Percentiles rank a stretch among this genome's conserved stretches.
Conservation (phyloP, 2,797 vertebrate species). For the Siniperca obscura region DNA sequence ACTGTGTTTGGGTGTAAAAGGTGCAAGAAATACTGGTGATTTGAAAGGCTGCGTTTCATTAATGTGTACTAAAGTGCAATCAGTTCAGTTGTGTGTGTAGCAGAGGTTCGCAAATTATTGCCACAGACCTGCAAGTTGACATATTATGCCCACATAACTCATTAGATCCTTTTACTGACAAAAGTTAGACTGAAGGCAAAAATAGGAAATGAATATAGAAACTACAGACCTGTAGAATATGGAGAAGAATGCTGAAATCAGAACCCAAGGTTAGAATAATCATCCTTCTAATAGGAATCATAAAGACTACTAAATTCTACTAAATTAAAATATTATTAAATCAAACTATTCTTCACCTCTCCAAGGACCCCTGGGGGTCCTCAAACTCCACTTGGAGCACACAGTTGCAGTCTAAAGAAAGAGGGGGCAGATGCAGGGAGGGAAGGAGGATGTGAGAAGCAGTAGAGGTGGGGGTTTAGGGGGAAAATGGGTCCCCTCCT, state of each 20-base stretch:
- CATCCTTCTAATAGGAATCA: neutral
- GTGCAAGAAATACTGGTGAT: neutral
- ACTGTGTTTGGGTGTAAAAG: neutral
- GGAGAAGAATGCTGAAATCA: neutral
- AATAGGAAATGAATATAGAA: neutral
- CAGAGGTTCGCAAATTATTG: neutral
- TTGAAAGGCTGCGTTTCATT: neutral
- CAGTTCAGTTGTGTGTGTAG: neutral
- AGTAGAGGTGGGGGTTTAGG: conserved; percentile 37
- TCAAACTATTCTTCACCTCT: conserved; percentile 46
- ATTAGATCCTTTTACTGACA: neutral
- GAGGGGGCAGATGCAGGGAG: conserved; percentile 43
- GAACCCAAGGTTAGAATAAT: conserved; percentile 33
- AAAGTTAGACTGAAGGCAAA: neutral
- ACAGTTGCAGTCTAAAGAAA: conserved; percentile 52
- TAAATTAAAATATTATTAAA: conserved; percentile 39
- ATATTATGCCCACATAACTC: neutral
- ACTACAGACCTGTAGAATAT: neutral
- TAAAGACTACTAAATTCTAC: neutral
- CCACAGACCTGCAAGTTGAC: neutral
- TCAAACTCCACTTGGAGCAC: conserved; percentile 55
- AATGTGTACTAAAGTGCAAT: neutral
- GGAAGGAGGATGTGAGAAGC: conserved; percentile 42
- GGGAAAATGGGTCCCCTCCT: conserved; percentile 43
- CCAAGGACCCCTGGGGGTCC: conserved; percentile 63